A percentile compares a stretch with the other conserved stretches of the same genome.
phyloP scores from a whole-genome alignment of 2,888 invertebrate genomes.

The Masnerella sp. region DNA sequence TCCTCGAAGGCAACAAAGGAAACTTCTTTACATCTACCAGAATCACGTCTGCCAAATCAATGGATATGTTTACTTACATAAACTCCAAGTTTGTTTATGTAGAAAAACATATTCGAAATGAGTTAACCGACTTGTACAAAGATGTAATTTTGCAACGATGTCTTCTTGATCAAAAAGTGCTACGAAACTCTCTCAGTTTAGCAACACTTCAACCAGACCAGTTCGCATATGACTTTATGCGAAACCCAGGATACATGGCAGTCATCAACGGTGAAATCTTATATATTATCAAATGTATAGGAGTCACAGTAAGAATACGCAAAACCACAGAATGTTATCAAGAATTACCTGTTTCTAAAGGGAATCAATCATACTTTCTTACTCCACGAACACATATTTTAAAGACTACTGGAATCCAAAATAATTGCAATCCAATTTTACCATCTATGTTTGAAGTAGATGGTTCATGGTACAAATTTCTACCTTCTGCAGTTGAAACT shows the following conservation, averaged over 20 bases:
- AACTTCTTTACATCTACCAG: background rate
- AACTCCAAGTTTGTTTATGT: constrained; percentile 65
- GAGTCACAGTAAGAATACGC: constrained; percentile 52
- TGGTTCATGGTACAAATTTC: constrained; percentile 45
- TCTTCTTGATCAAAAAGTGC: constrained; percentile 60
- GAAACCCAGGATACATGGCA: constrained; percentile 12
- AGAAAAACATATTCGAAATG: constrained; percentile 43
- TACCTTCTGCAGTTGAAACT: constrained; percentile 1
- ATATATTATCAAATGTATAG: constrained; percentile 64
- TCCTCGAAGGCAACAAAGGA: constrained; percentile 18
- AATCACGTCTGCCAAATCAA: constrained; percentile 1
- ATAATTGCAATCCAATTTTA: constrained; percentile 54
- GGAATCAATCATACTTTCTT: constrained; percentile 17
- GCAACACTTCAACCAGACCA: constrained; percentile 59
- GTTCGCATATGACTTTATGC: constrained; percentile 55
- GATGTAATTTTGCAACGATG: constrained; percentile 63
- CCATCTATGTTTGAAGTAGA: constrained; percentile 56
- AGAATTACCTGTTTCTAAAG: constrained; percentile 28
- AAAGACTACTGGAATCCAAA: constrained; percentile 37
- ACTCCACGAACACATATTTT: constrained; percentile 60
- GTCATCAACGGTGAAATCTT: constrained; percentile 63
- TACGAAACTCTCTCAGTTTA: constrained; percentile 60
- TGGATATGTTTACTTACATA: constrained; percentile 58
- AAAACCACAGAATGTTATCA: constrained; percentile 56
- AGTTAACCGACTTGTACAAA: constrained; percentile 50